These are phyloP conservation scores for Caenorhabditis sinica DNA, from an alignment of 2,888 invertebrate species.

Conservation along the genomic window DNA sequence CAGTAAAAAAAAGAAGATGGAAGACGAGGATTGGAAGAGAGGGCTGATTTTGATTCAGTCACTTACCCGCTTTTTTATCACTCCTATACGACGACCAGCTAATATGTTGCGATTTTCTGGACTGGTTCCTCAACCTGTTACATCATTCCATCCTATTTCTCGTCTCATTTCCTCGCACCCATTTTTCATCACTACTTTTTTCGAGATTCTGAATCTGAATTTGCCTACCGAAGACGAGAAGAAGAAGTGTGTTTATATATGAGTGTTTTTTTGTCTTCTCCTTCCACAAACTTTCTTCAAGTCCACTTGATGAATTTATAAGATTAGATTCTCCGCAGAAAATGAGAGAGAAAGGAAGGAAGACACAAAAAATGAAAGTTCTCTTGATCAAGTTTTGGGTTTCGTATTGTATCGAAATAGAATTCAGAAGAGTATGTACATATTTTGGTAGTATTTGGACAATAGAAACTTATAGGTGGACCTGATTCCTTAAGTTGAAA, in stretches of 20 bases:
- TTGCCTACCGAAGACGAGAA: background rate
- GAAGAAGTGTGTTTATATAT: constrained; percentile 16
- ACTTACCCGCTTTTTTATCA: constrained; percentile 51
- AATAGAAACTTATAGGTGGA: background rate
- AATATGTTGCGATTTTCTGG: constrained; percentile 57
- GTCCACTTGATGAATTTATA: constrained; percentile 62
- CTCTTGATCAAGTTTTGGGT: constrained; percentile 47
- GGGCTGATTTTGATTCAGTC: constrained; percentile 19
- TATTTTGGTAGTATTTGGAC: background rate
- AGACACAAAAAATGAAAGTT: constrained; percentile 36
- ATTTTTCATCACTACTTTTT: background rate
- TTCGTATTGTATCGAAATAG: constrained; percentile 43
- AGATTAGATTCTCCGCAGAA: constrained; percentile 48
- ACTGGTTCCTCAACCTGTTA: constrained; percentile 65
- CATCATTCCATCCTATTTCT: constrained; percentile 44
- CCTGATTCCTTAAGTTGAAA: background rate
- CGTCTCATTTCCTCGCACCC: constrained; percentile 24
- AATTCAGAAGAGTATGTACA: constrained; percentile 8
- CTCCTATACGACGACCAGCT: constrained; percentile 54
- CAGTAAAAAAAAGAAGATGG: background rate
- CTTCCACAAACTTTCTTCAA: constrained; percentile 44
- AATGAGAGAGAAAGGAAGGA: constrained; percentile 18
- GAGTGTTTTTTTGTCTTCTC: constrained; percentile 21
- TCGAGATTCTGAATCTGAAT: constrained; percentile 8
- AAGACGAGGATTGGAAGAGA: background rate